Conservation (phyloP, 2,797 vertebrate genomes). For the Eulemur rubriventer region DNA sequence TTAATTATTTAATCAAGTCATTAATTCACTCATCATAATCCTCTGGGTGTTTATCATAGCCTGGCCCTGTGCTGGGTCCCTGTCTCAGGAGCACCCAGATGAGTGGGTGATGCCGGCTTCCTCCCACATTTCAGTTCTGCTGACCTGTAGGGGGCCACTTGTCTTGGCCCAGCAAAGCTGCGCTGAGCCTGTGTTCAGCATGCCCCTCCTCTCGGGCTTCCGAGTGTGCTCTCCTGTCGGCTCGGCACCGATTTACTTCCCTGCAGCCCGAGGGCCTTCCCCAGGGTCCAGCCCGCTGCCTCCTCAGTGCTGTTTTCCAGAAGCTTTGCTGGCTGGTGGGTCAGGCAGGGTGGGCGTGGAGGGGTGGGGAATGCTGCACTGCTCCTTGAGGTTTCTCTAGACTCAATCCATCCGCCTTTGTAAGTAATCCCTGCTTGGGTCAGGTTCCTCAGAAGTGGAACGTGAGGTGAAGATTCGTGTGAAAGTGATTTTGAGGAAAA, state of each 20-base stretch:
- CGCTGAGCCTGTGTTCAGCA: neutral
- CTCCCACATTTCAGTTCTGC: neutral
- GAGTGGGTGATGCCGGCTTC: neutral
- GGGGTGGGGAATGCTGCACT: neutral
- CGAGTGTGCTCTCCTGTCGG: neutral
- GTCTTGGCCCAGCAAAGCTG: neutral
- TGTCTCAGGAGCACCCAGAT: neutral
- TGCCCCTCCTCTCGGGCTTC: neutral
- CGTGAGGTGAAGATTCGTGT: neutral
- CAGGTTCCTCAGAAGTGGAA: neutral
- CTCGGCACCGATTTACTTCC: neutral
- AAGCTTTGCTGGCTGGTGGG: neutral
- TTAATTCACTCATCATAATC: neutral
- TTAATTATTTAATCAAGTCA: neutral
- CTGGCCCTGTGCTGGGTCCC: neutral
- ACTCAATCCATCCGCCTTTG: neutral
- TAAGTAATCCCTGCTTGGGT: neutral
- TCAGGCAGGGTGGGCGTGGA: too few relatives aligned
- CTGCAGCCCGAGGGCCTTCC: neutral
- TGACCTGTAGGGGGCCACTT: neutral
- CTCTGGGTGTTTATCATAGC: neutral
- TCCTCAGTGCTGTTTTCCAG: neutral
- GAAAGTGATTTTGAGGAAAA: neutral
- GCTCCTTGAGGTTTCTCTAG: neutral
- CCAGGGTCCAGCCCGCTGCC: neutral